phyloP scores from a whole-genome alignment of 2,888 invertebrate species.

The Empis stercorea region DNA sequence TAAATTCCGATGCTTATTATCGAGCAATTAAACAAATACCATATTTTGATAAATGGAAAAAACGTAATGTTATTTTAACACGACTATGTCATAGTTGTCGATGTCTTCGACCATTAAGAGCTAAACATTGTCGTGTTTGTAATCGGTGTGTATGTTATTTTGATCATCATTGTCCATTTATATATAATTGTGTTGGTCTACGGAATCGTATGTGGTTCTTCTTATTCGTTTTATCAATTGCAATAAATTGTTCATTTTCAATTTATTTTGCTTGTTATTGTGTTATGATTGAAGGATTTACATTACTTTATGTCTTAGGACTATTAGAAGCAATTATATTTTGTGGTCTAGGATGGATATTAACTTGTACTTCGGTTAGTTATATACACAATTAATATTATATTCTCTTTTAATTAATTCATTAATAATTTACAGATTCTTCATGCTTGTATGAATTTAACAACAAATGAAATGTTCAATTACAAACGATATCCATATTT shows the following conservation, averaged over 20 bases:
- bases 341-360: conserved; percentile 74
- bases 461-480: conserved; percentile 92
- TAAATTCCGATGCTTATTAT: conserved; percentile 82
- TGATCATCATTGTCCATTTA: conserved; percentile 92
- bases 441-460: conserved; percentile 85
- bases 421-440: too few relatives aligned
- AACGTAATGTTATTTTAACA: conserved; percentile 66
- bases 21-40: conserved; percentile 84
- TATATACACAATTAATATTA: background rate
- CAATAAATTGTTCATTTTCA: conserved; percentile 75
- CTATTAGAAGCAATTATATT: conserved; percentile 71
- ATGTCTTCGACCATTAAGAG: conserved; percentile 71
- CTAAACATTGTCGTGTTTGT: conserved; percentile 86
- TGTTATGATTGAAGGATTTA: conserved; percentile 72
- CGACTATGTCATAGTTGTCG: conserved; percentile 84
- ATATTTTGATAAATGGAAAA: conserved; percentile 86
- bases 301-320: conserved; percentile 71
- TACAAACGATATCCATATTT: conserved; percentile 83
- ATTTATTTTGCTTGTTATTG: conserved; percentile 81
- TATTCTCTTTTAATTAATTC: too few relatives aligned
- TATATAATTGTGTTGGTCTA: conserved; percentile 87
- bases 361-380: conserved; percentile 77
- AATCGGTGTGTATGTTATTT: conserved; percentile 81
- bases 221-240: conserved; percentile 74
- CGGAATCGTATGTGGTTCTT: conserved; percentile 91